Conservation (phyloP, 2,113 vertebrate species). For the Scalopus aquaticus region DNA sequence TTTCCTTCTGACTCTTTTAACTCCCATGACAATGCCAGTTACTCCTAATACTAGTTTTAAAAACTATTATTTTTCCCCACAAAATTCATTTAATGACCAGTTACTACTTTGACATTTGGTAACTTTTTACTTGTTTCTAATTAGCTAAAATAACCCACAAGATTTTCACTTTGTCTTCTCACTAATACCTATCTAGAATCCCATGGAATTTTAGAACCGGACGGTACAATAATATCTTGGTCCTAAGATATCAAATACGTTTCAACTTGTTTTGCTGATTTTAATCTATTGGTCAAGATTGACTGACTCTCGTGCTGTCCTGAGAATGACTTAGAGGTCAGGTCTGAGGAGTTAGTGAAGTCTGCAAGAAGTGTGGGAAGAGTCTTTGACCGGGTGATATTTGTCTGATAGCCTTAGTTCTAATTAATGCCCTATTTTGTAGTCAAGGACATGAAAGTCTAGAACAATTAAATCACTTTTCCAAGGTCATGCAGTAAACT, state of each 20-base stretch:
- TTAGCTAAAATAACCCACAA: not conserved
- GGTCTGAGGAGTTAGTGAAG: not conserved
- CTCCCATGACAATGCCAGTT: not conserved
- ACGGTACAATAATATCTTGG: not conserved
- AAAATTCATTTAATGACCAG: constrained; percentile 35
- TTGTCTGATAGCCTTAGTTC: not conserved
- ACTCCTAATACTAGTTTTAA: not conserved
- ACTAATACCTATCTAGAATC: not conserved
- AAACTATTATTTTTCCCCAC: not conserved
- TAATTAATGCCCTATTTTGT: not conserved
- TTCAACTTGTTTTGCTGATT: constrained; percentile 5
- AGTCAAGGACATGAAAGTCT: not conserved
- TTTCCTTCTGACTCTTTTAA: not conserved
- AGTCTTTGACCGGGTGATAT: not conserved
- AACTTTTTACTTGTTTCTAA: not conserved
- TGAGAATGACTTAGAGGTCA: not conserved
- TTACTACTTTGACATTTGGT: not conserved
- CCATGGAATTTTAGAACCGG: not conserved
- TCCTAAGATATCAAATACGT: not conserved
- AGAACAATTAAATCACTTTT: not conserved
- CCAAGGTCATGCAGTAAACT: not conserved
- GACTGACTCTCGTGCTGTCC: not conserved
- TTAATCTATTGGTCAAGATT: not conserved
- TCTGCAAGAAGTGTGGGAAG: not conserved
- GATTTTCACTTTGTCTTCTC: constrained; percentile 13